Evolutionary conservation across 1,140 invertebrate species (phyloP), one percentile per base, ranked within the genome.

Genomic region (Brachionus rotundiformis): DNA sequence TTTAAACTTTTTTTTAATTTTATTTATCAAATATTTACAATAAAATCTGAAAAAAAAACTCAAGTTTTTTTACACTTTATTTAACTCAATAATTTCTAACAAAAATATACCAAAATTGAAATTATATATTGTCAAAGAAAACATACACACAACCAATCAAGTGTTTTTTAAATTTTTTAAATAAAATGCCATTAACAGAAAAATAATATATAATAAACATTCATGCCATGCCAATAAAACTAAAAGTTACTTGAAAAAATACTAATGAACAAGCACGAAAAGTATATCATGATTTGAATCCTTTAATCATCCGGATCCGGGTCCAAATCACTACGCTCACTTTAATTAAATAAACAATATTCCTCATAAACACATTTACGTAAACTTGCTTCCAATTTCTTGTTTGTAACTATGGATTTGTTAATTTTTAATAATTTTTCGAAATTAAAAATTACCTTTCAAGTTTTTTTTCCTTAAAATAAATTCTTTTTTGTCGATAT

Each of bases 371-470:
- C 29, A 63, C 25, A 63, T 63, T 7, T 63, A 63, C 29, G 61
- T 27, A 63, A 63, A 63, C 61, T 63, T 33, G 25, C 29, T 63
- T 63, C 29, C 61, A 33, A 63, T 63, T 63, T 63, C 63, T 68
- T 68, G 63, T 33, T 68, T 68, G 63, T 68, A 68, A 68, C 63
- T 68, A 68, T 68, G 63, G 63, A 68, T 68, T 68, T 68, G 63
- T 68, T 68, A 36, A 68, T 68, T 68, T 68, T 68, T 68, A 19
- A 68, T 8, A 16, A 36, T 13, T 33, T 19, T 68, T n/a, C 33
- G 10, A 36, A 33, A 19, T 68, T 68, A 33, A 68, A 68, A 68
- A 68, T 68, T 68, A 33, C 63, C 63, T 68, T n/a, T 36, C 33
- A 63, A 63, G 13, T 36, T 68, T 68, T 36, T 33, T 68, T 68